Percentiles rank a stretch among this genome's conserved stretches.
Evolutionary conservation across 2,888 invertebrate genomes (phyloP).

Genomic region (Steinernema hermaphroditum): DNA sequence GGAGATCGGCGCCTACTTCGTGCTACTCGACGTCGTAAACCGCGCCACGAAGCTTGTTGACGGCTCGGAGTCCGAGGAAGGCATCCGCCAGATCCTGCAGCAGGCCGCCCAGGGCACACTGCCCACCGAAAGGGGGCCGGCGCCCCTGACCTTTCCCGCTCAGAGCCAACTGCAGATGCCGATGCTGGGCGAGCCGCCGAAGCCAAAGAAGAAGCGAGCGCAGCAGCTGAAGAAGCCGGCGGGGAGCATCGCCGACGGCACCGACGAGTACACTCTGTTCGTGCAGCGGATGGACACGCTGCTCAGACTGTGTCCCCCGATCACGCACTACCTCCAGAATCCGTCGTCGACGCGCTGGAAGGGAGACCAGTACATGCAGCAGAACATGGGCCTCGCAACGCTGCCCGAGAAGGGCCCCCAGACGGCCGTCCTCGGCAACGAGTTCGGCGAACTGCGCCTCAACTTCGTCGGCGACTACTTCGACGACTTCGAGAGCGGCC

Average conservation of each 20-base stretch:
- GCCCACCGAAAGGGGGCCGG: neutral
- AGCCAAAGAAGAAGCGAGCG: conserved; percentile 57
- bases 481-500: conserved; percentile 40
- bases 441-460: conserved; percentile 47
- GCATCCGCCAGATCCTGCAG: conserved; percentile 14
- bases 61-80: conserved; percentile 1
- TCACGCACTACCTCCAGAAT: conserved; percentile 37
- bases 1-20: conserved; percentile 18
- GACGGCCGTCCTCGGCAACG: conserved; percentile 41
- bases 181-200: conserved; percentile 40
- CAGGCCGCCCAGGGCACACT: neutral
- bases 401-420: conserved; percentile 8
- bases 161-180: conserved; percentile 24
- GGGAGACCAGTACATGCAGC: conserved; percentile 21
- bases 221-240: conserved; percentile 50
- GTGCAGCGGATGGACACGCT: conserved; percentile 48
- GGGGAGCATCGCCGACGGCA: conserved; percentile 30
- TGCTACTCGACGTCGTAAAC: neutral
- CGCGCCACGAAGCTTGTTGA: neutral
- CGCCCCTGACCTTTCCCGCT: neutral
- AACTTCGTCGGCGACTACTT: conserved; percentile 50
- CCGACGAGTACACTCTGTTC: conserved; percentile 40
- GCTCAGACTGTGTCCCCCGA: conserved; percentile 38
- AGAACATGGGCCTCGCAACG: conserved; percentile 4
- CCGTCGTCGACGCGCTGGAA: conserved; percentile 14